Base-by-base conservation (phyloP, 2,113 vertebrate genomes). In the Oplegnathus fasciatus region DNA sequence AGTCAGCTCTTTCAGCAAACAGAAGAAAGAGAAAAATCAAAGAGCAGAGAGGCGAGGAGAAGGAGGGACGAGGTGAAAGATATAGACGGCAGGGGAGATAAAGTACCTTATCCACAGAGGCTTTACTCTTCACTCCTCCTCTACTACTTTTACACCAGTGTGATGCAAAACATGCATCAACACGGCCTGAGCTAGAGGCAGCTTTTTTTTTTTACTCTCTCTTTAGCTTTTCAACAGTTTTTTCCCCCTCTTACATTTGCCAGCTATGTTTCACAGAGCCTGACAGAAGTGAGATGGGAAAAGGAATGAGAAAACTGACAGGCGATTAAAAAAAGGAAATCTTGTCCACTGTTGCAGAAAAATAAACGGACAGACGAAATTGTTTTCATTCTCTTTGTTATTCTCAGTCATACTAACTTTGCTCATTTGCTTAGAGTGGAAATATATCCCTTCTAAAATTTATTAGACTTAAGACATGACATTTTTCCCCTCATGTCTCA, bases 21-120 rank as follows among this genome's bases (percentile, higher is more conserved):
- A 89, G 80, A 91, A 84, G 80, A 87, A 92, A 86, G 68, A 75
- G 78, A 83, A 79, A 89, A 89, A 91, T 92, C 84, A 93, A 93
- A 93, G 89, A 76, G 83, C 68, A 11, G 76, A 81, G 83, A 82
- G 81, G 80, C 30, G 32, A 88, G 66, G 68, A 83, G 87, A 83
- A 68, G 86, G 83, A 79, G 80, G 80, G 88, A 74, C 1, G 3
- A 57, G 78, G 52, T 88, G 83, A 89, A 85, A 86, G 85, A 86
- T 81, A 83, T 55, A 83, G 89, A 91, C 83, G 80, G 73, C 83
- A 69, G 62, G 61, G 72, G 48, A 88, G 87, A 91, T 85, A 85
- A 90, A 88, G 90, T 55, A 68, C 79, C 71, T 88, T 77, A 82
- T 91, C 71, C 76, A 75, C 71, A 61, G 44, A 86, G 69, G 80